Base-by-base conservation (phyloP, 1,140 invertebrate genomes). In the Heliconius himera region DNA sequence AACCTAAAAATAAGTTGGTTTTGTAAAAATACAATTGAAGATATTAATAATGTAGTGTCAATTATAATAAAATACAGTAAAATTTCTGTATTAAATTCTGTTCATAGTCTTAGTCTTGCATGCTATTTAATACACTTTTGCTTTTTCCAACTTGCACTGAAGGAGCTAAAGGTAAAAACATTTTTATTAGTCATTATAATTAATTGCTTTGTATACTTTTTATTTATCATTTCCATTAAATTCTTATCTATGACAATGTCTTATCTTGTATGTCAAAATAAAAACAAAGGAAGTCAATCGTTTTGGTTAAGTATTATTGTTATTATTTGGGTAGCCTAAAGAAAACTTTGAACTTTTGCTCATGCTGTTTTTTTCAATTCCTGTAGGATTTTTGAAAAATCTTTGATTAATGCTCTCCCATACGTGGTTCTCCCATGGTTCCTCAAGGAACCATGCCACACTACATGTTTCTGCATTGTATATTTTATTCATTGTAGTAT, bases 111-210 rank as follows among this genome's bases (percentile, higher is more conserved):
- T 71, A 77, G 51, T 74, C 13, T 66, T 80, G 86, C 89, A 89
- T 87, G 86, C 79, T 75, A 83, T 80, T 66, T 90, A 92, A 89
- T 84, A 86, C 81, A 83, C 81, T 83, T 84, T 91, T 93, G 84
- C 84, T 89, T 92, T 90, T 88, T 85, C 81, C 85, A 83, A 87
- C 83, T 81, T 81, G 85, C 87, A 92, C 91, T 84, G 82, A 88
- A 93, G 92, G 92, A 93, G 81, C 83, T 93, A 74, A 93, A 93
- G 92, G 92, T 93, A 93, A 92, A 78, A 82, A 86, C 77, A 79
- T 66, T 80, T 33, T n/a, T 77, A 74, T 77, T 46, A 77, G 38
- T 79, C 76, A 77, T 74, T 79, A 20, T 76, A 22, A 75, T 83
- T 2, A 80, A 74, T 80, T 77, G 78, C 46, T 60, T 80, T 49